Base-by-base conservation (phyloP, 2,113 vertebrate genomes). In the Myrmophylax atrothorax region DNA sequence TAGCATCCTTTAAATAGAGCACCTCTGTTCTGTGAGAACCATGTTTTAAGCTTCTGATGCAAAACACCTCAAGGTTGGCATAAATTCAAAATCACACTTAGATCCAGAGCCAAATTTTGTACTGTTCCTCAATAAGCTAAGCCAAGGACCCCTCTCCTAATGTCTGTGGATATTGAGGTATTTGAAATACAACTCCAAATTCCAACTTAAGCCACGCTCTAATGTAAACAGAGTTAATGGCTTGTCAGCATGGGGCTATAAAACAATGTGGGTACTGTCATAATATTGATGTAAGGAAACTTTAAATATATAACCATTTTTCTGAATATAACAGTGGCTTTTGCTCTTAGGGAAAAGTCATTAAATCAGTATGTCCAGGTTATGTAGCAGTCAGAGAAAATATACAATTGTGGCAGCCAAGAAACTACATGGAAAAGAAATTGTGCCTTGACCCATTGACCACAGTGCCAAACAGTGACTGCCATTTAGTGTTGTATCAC, bases 221-320 rank as follows among this genome's bases (percentile, higher is more conserved):
- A 96, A 88, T 64, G 80, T 96, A 96, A 97, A 96, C 88, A 95
- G 88, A 93, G 93, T 95, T 96, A 97, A 97, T 97, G 85, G 88
- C 85, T 96, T 96, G 94, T 96, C 95, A 96, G 94, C 88, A 90
- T 92, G 92, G 75, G 85, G 72, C 88, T 97, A 81, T 95, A 95
- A 96, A 95, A 94, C 93, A 96, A 95, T 97, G 93, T 92, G 90
- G 96, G 90, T 95, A 94, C 95, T 94, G 93, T 96, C 90, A 97
- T 95, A 95, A 96, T 97, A 97, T 93, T 96, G 95, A 94, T 94
- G 88, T 84, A 96, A 95, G 93, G 90, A 84, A 83, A 94, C 92
- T 94, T 94, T 84, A 93, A 96, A 96, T 96, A 94, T 85, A 92
- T 92, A 80, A 73, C 44, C 75, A 78, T 96, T 95, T 97, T 90